These are phyloP conservation scores for Neomonachus schauinslandi DNA, from an alignment of 2,113 vertebrate species.

Conservation along the genomic window DNA sequence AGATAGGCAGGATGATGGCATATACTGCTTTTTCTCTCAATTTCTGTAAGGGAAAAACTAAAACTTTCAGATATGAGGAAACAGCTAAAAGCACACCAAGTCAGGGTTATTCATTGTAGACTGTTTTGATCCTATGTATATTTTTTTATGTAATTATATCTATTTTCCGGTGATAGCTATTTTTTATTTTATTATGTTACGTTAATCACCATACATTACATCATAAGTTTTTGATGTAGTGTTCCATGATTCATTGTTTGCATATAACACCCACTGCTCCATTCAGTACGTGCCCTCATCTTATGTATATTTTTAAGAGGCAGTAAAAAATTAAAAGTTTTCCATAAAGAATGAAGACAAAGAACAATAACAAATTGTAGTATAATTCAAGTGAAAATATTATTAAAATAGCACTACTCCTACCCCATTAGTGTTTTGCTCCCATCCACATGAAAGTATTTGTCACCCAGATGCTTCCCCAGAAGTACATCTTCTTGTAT, in stretches of 20 bases:
- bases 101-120: not conserved
- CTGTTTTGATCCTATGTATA: not conserved
- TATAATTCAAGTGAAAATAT: constrained; percentile 10
- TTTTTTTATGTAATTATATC: not conserved
- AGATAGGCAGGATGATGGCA: not conserved
- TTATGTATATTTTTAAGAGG: not conserved
- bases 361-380: not conserved
- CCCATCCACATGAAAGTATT: constrained; percentile 10
- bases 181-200: no score
- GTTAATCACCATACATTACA: no score
- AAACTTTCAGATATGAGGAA: not conserved
- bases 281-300: no score
- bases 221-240: no score
- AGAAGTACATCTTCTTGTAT: not conserved
- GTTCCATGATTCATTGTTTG: no score
- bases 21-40: not conserved
- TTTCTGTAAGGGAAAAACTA: constrained; percentile 26
- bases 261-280: no score
- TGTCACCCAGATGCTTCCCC: not conserved
- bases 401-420: not conserved
- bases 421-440: not conserved
- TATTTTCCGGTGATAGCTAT: no score
- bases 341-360: constrained; percentile 10
- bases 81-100: not conserved
- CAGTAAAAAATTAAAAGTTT: not conserved